Conservation (phyloP, 2,113 vertebrate genomes). For the Callithrix jacchus region DNA sequence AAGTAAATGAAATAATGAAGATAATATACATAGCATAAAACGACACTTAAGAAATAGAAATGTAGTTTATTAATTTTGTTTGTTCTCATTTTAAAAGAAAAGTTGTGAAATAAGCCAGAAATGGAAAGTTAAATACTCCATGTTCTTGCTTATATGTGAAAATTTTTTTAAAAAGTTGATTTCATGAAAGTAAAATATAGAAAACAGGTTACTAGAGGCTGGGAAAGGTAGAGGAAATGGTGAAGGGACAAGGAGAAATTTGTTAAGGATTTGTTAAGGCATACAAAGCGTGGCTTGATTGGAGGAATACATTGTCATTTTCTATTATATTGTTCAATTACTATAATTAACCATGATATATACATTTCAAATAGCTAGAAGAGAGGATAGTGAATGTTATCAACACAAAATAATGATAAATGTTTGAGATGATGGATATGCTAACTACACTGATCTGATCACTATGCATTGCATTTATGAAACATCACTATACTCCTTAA, state of each 20-base stretch:
- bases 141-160: neutral
- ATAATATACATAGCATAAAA: neutral
- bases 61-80: neutral
- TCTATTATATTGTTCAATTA: neutral
- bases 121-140: neutral
- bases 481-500: neutral
- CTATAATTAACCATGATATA: neutral
- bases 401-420: neutral
- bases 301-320: neutral
- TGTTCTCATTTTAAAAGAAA: neutral
- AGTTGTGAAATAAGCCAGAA: neutral
- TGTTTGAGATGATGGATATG: neutral
- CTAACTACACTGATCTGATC: neutral
- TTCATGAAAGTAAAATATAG: neutral
- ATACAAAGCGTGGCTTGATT: neutral
- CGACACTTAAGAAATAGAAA: neutral
- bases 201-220: neutral
- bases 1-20: neutral
- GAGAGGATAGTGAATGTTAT: neutral
- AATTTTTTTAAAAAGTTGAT: neutral
- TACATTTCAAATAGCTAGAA: neutral
- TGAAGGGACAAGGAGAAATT: neutral
- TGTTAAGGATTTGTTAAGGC: neutral
- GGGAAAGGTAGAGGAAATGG: neutral
- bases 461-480: neutral